phyloP scores from a whole-genome alignment of 92 coral and sea anemone genomes.

The Palythoa grandis region DNA sequence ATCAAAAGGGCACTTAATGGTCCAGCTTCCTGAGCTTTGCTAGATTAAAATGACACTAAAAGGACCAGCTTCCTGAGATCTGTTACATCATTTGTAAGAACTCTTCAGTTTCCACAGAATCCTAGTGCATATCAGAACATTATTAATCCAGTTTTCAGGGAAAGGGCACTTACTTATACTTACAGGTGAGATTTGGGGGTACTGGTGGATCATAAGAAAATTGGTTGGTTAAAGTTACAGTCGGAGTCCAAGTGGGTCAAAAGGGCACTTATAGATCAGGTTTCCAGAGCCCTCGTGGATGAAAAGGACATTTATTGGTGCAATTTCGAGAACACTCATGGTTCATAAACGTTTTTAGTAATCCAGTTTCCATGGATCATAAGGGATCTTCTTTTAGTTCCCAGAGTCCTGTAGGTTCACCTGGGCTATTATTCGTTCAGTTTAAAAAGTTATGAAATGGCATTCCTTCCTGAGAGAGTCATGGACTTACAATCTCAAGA shows the following conservation, averaged over 20 bases:
- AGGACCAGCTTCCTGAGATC: background rate
- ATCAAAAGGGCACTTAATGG: background rate
- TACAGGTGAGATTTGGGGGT: too few species aligned
- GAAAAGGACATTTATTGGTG: background rate
- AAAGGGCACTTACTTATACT: too few species aligned
- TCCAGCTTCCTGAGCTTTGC: background rate
- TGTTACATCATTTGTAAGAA: too few species aligned
- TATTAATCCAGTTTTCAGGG: background rate
- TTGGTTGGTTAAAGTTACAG: too few species aligned
- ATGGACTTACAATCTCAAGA: too few species aligned
- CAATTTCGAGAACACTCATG: background rate
- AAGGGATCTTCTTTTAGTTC: background rate
- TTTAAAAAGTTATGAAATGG: too few species aligned
- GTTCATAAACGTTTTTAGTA: background rate
- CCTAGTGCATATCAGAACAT: background rate
- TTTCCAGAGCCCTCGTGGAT: background rate
- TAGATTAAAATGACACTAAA: background rate
- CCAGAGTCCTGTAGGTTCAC: background rate
- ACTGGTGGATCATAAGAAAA: too few species aligned
- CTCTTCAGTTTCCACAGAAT: background rate
- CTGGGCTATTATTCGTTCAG: background rate
- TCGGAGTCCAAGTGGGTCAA: too few species aligned
- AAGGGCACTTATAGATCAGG: background rate
- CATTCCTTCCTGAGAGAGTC: too few species aligned
- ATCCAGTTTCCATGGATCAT: background rate